Conservation (phyloP, 2,888 invertebrate species). For the Steinernema scapterisci region DNA sequence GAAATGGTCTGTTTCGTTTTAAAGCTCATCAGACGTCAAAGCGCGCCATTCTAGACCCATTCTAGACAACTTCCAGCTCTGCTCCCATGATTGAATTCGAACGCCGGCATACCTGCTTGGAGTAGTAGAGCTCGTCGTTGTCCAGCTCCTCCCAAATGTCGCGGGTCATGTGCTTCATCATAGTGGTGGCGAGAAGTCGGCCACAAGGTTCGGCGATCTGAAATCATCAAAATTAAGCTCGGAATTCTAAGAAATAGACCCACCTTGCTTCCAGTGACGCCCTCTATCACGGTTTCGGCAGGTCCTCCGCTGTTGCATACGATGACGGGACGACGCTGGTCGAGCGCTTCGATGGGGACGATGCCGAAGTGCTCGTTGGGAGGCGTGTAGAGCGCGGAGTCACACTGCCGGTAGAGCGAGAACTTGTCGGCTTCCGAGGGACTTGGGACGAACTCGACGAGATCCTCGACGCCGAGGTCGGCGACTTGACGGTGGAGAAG, state of each 20-base stretch:
- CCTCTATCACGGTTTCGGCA: slow-evolving; percentile 80
- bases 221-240: background rate
- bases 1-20: too few relatives aligned
- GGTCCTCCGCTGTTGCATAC: slow-evolving; percentile 96
- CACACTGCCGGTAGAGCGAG: slow-evolving; percentile 68
- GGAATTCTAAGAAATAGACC: background rate
- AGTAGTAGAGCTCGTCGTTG: slow-evolving; percentile 55
- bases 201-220: slow-evolving; percentile 62
- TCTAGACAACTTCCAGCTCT: too few relatives aligned
- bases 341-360: slow-evolving; percentile 97
- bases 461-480: slow-evolving; percentile 61
- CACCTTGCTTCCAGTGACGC: slow-evolving; percentile 69
- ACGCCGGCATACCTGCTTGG: slow-evolving; percentile 56
- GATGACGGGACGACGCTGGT: slow-evolving; percentile 87
- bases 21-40: too few relatives aligned
- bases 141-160: slow-evolving; percentile 62
- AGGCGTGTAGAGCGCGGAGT: slow-evolving; percentile 82
- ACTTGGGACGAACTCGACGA: slow-evolving; percentile 70
- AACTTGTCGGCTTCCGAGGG: slow-evolving; percentile 69
- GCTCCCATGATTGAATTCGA: too few relatives aligned
- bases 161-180: slow-evolving; percentile 62
- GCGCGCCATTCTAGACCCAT: too few relatives aligned
- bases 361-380: slow-evolving; percentile 98
- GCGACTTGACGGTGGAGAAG: slow-evolving; percentile 68
- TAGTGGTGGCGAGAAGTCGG: slow-evolving; percentile 61